Percentiles rank a stretch among this genome's conserved stretches.
phyloP scores from a whole-genome alignment of 2,113 vertebrate species.

The Empidonax alnorum region DNA sequence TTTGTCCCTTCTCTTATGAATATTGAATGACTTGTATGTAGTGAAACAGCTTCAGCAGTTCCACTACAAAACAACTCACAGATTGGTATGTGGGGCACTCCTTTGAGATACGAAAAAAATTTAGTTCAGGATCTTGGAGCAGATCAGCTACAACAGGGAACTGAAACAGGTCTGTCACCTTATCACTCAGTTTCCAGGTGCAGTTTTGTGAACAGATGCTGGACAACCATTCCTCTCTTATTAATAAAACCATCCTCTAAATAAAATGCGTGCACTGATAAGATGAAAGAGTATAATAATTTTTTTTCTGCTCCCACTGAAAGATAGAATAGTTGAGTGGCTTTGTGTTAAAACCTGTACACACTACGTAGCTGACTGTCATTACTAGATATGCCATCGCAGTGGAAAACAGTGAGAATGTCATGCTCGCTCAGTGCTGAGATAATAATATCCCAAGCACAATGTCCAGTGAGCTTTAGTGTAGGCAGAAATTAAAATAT shows the following conservation, averaged over 20 bases:
- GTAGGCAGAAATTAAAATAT: conserved; percentile 67
- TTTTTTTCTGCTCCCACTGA: background rate
- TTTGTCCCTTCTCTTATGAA: background rate
- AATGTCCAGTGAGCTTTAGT: conserved; percentile 37
- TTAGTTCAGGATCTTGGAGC: background rate
- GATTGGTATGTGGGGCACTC: background rate
- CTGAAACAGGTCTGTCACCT: background rate
- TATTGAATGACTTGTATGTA: background rate
- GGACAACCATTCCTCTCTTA: background rate
- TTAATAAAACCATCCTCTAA: background rate
- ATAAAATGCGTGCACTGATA: background rate
- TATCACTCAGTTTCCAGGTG: background rate
- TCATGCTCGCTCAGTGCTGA: background rate
- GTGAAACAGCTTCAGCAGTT: background rate
- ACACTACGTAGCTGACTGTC: background rate
- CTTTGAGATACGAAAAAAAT: background rate
- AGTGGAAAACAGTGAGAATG: conserved; percentile 35
- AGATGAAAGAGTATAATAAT: background rate
- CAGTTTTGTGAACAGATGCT: background rate
- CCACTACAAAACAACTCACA: background rate
- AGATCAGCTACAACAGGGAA: background rate
- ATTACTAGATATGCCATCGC: background rate
- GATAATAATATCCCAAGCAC: conserved; percentile 45
- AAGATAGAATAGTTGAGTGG: background rate
- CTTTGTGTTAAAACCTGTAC: conserved; percentile 1